Evolutionary conservation across 2,113 vertebrate genomes (phyloP).

Genomic region (Lophura nycthemera): DNA sequence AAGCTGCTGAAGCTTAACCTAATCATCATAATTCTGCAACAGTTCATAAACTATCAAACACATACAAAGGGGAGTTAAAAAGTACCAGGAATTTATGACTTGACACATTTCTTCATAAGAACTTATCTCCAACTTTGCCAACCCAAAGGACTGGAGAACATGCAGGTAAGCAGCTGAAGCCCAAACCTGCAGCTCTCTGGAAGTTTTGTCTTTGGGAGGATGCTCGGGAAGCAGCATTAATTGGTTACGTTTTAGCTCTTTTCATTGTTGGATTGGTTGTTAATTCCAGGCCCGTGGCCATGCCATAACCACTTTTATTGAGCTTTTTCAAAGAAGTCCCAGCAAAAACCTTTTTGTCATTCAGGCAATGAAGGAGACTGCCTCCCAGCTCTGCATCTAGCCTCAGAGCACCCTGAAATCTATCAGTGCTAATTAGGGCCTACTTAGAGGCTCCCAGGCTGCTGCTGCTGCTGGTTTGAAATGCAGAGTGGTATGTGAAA

Average conservation of each 20-base stretch:
- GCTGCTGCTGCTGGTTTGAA: slow-evolving; percentile 18
- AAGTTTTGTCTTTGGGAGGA: background rate
- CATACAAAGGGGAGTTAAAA: background rate
- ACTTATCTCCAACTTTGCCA: background rate
- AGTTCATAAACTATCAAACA: background rate
- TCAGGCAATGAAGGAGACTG: slow-evolving; percentile 48
- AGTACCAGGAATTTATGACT: background rate
- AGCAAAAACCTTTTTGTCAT: slow-evolving; percentile 52
- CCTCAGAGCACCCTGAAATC: slow-evolving; percentile 62
- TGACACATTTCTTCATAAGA: background rate
- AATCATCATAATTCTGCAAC: slow-evolving; percentile 18
- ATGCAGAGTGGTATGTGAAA: slow-evolving; percentile 49
- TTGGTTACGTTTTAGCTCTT: slow-evolving; percentile 38
- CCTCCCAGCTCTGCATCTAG: slow-evolving; percentile 29
- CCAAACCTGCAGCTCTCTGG: background rate
- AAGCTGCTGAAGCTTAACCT: slow-evolving; percentile 16
- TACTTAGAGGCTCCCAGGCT: slow-evolving; percentile 56
- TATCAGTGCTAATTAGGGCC: slow-evolving; percentile 66
- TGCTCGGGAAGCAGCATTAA: background rate
- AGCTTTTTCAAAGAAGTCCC: slow-evolving; percentile 47
- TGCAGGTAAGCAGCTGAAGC: background rate
- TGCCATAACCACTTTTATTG: slow-evolving; percentile 54
- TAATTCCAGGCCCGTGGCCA: slow-evolving; percentile 58
- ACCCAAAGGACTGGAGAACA: background rate
- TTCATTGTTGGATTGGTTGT: slow-evolving; percentile 50